Evolutionary conservation across 1,140 invertebrate species (phyloP).

Genomic region (Orchesella cincta): DNA sequence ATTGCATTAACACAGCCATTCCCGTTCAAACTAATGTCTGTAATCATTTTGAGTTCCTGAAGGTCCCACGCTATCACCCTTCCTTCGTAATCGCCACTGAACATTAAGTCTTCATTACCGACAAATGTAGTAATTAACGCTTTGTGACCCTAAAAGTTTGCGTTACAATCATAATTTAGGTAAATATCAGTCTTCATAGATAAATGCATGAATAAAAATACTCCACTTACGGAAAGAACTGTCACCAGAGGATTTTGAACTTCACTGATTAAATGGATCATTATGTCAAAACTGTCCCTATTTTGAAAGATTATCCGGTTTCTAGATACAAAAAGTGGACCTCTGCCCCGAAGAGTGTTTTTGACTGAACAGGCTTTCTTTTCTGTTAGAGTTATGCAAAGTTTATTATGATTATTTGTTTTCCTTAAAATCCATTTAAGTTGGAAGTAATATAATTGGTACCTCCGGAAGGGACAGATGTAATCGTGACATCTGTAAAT

Average conservation of each 20-base stretch:
- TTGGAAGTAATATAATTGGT: neutral
- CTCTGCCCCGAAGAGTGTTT: neutral
- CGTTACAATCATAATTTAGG: neutral
- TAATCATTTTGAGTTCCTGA: neutral
- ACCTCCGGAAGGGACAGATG: neutral
- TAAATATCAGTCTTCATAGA: neutral
- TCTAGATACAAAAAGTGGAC: neutral
- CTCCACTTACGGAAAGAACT: neutral
- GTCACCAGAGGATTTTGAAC: neutral
- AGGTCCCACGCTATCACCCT: neutral
- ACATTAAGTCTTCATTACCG: neutral
- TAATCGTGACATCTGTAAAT: neutral
- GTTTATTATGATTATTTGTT: no score
- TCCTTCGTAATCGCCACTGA: constrained; percentile 19
- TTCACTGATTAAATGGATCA: neutral
- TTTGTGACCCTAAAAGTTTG: neutral
- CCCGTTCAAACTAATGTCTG: neutral
- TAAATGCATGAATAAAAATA: neutral
- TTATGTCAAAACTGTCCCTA: neutral
- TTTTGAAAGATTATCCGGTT: neutral
- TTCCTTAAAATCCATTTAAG: neutral
- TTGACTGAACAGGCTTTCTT: constrained; percentile 1
- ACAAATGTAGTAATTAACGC: neutral
- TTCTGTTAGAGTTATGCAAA: neutral
- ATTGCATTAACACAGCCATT: constrained; percentile 4